Percentiles rank a stretch among this genome's conserved stretches.
Conservation (phyloP, 2,888 invertebrate species). For the Ischnus inquisitorius region DNA sequence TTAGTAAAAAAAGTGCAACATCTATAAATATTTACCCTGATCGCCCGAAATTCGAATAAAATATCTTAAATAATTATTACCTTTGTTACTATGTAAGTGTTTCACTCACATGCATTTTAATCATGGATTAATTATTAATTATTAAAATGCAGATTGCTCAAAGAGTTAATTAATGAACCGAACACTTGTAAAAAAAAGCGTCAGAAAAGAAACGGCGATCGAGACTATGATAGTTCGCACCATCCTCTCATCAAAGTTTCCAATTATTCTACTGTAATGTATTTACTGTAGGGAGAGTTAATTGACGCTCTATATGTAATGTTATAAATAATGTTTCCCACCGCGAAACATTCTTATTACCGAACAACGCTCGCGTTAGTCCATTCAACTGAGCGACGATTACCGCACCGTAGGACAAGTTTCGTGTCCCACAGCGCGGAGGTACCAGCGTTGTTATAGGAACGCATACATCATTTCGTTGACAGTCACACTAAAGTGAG, state of each 20-base stretch:
- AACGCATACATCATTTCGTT: slow-evolving; percentile 57
- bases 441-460: slow-evolving; percentile 5
- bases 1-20: background rate
- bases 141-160: background rate
- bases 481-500: slow-evolving; percentile 71
- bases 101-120: no score
- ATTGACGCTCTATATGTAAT: background rate
- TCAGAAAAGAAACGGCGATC: background rate
- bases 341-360: slow-evolving; percentile 8
- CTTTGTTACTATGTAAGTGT: no score
- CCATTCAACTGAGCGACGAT: slow-evolving; percentile 21
- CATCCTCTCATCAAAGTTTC: background rate
- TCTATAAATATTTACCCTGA: background rate
- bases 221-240: background rate
- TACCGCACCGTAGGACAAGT: background rate
- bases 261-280: background rate
- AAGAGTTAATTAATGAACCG: background rate
- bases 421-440: slow-evolving; percentile 10
- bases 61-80: no score
- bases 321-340: background rate
- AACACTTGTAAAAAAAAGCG: background rate
- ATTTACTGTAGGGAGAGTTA: background rate
- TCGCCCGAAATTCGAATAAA: background rate
- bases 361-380: slow-evolving; percentile 29
- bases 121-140: no score